Evolutionary conservation across 2,797 vertebrate species (phyloP).

Genomic region (Dendrocincla fuliginosa): DNA sequence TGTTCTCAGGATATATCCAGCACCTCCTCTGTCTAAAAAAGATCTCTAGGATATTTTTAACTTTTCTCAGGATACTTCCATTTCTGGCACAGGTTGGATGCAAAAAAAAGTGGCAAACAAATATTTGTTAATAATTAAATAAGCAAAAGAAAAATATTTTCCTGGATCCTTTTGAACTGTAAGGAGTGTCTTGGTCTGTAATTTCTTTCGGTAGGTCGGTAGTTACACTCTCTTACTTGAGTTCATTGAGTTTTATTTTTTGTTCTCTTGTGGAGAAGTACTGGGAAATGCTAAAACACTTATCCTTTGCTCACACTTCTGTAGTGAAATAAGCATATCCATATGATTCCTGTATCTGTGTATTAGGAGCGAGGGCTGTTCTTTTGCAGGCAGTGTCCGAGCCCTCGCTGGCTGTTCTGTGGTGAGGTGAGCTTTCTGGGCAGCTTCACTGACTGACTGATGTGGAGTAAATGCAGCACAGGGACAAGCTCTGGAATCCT

Average conservation of each 20-base stretch:
- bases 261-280: neutral
- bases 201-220: neutral
- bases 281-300: neutral
- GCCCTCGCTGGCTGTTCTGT: rapidly evolving
- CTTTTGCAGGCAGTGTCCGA: rapidly evolving
- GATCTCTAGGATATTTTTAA: neutral
- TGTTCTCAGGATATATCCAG: neutral
- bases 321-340: neutral
- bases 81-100: neutral
- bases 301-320: neutral
- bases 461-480: neutral
- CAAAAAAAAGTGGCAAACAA: neutral
- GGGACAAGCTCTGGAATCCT: neutral
- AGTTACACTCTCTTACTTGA: neutral
- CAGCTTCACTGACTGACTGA: neutral
- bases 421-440: neutral
- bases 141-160: neutral
- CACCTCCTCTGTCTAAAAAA: neutral
- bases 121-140: neutral
- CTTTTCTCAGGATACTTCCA: neutral
- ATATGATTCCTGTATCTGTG: neutral
- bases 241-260: neutral
- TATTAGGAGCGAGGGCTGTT: rapidly evolving
- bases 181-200: neutral
- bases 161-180: neutral